Evolutionary conservation across 2,797 vertebrate species (phyloP).

Genomic region (Neosilurus hyrtlii): DNA sequence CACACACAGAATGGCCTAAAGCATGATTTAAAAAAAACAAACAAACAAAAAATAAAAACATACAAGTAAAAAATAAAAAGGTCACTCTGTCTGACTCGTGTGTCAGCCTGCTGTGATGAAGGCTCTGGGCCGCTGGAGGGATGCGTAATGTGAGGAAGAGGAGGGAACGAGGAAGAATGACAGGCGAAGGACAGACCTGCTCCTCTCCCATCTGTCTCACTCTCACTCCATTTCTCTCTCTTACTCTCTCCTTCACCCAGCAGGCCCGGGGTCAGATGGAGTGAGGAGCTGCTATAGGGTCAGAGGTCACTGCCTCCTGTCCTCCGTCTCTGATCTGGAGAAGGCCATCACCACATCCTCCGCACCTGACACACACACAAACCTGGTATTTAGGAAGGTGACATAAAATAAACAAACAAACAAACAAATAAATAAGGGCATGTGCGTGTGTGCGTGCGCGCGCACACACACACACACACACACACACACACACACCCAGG

Average conservation of each 20-base stretch:
- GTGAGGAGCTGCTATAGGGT: conserved; percentile 23
- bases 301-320: conserved; percentile 88
- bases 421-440: no score
- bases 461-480: background rate
- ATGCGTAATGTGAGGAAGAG: conserved; percentile 61
- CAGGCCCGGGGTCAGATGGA: conserved; percentile 61
- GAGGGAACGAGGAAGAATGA: conserved; percentile 49
- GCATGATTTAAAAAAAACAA: background rate
- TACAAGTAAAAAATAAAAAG: conserved; percentile 30
- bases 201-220: conserved; percentile 50
- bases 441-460: no score
- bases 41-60: conserved; percentile 39
- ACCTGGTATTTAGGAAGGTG: background rate
- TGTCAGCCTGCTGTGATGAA: conserved; percentile 51
- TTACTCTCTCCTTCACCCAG: conserved; percentile 64
- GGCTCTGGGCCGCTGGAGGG: conserved; percentile 54
- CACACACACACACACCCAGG: background rate
- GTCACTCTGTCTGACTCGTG: conserved; percentile 47
- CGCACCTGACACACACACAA: conserved; percentile 75
- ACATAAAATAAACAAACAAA: background rate
- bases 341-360: conserved; percentile 99
- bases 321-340: conserved; percentile 96
- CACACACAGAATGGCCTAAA: conserved; percentile 49
- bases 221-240: conserved; percentile 38
- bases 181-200: conserved; percentile 39